Base-by-base conservation (phyloP, 2,888 invertebrate genomes). In the Hemaris fuciformis region DNA sequence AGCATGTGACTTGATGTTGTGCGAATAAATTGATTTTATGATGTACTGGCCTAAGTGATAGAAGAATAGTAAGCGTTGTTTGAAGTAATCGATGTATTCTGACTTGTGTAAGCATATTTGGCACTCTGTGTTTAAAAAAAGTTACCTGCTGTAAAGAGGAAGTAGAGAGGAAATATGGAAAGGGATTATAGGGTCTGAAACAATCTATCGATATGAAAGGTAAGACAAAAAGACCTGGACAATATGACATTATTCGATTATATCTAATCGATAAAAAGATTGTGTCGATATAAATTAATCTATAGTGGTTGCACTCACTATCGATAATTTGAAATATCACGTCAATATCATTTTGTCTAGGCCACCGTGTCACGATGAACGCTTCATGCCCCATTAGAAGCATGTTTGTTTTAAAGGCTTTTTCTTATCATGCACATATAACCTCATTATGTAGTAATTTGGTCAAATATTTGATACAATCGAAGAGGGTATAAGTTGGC, bases 1-100 rank as follows among this genome's bases (percentile, higher is more conserved):
- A 27, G 53, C 53, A 53, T 53, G 53, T 53, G 27, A n/a, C 15
- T 53, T 31, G 53, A 31, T 53, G 27, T 31, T 53, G 53, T 53
- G 27, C n/a, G 13, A 3, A 3, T 13, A 38, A 3, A 31, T 31
- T 4, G 31, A 8, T 22, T n/a, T n/a, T n/a, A n/a, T n/a, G n/a
- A n/a, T n/a, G n/a, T n/a, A n/a, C n/a, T n/a, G n/a, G n/a, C n/a
- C n/a, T n/a, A n/a, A n/a, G n/a, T n/a, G n/a, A n/a, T n/a, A n/a
- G n/a, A n/a, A n/a, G n/a, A n/a, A n/a, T n/a, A n/a, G n/a, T n/a
- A n/a, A n/a, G n/a, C n/a, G n/a, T n/a, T n/a, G n/a, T n/a, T n/a
- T n/a, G n/a, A n/a, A n/a, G n/a, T n/a, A n/a, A n/a, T n/a, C n/a
- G n/a, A n/a, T n/a, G n/a, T n/a, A n/a, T n/a, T n/a, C n/a, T n/a